phyloP scores from a whole-genome alignment of 2,113 vertebrate genomes.

The Gymnobelideus leadbeateri region DNA sequence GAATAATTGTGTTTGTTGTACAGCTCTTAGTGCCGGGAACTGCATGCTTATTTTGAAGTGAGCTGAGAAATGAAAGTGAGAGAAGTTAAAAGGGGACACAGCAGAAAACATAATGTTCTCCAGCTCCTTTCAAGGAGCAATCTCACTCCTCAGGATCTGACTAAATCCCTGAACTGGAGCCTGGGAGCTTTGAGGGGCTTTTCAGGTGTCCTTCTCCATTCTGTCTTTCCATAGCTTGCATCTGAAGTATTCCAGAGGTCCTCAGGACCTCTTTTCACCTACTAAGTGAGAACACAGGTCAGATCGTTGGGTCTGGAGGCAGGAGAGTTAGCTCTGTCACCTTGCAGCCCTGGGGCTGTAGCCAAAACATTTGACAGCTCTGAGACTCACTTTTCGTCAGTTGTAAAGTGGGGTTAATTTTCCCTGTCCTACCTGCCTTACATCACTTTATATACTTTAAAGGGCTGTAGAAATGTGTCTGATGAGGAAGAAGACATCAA shows the following conservation, averaged over 20 bases:
- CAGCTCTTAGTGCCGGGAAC: neutral
- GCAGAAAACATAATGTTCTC: neutral
- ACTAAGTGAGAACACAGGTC: neutral
- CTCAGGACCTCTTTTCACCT: neutral
- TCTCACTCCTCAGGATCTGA: neutral
- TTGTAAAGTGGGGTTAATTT: conserved; percentile 18
- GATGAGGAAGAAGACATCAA: neutral
- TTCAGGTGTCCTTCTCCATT: neutral
- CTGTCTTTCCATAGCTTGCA: neutral
- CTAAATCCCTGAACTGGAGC: neutral
- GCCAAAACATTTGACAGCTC: neutral
- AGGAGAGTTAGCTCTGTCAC: neutral
- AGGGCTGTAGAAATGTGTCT: neutral
- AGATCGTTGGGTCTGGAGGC: neutral
- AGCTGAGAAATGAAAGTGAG: conserved; percentile 9
- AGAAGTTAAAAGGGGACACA: neutral
- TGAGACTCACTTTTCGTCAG: neutral
- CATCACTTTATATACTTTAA: neutral
- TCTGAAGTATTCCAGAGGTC: neutral
- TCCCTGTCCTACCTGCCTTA: neutral
- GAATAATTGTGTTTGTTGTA: conserved; percentile 11
- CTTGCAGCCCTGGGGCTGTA: neutral
- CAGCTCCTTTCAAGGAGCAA: neutral
- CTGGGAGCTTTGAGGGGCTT: neutral
- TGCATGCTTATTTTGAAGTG: neutral